Percentiles rank a stretch among this genome's conserved stretches.
These are phyloP conservation scores for Mimachlamys varia DNA, from an alignment of 2,888 invertebrate species.

Conservation along the genomic window DNA sequence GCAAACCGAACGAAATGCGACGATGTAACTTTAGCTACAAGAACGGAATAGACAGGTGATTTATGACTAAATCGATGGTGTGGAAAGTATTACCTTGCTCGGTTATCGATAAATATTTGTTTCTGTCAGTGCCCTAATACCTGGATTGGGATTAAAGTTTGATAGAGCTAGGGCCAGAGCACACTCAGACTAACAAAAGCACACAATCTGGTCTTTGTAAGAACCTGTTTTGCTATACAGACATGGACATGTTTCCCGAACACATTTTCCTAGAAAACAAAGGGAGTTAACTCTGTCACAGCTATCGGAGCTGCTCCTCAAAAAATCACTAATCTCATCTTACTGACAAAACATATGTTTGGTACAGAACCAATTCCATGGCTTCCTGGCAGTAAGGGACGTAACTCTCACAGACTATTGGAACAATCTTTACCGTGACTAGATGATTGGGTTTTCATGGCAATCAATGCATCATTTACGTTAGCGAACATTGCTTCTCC, in stretches of 20 bases:
- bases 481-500: not conserved
- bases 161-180: too few relatives aligned
- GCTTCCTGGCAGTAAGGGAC: slow-evolving; percentile 1
- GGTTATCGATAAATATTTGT: too few relatives aligned
- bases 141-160: too few relatives aligned
- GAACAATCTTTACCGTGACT: not conserved
- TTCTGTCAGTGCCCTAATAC: too few relatives aligned
- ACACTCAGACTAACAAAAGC: too few relatives aligned
- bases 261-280: not conserved
- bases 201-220: too few relatives aligned
- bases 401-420: not conserved
- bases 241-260: not conserved
- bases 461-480: not conserved
- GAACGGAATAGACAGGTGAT: too few relatives aligned
- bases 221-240: too few relatives aligned
- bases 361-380: not conserved
- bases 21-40: too few relatives aligned
- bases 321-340: not conserved
- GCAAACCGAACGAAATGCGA: too few relatives aligned
- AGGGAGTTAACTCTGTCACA: not conserved
- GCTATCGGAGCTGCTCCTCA: not conserved
- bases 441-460: not conserved
- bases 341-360: not conserved
- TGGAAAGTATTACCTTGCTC: too few relatives aligned
- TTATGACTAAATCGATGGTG: too few relatives aligned